Evolutionary conservation across 2,113 vertebrate species (phyloP), one percentile per base, ranked within the genome.

Genomic region (Neogale vison): DNA sequence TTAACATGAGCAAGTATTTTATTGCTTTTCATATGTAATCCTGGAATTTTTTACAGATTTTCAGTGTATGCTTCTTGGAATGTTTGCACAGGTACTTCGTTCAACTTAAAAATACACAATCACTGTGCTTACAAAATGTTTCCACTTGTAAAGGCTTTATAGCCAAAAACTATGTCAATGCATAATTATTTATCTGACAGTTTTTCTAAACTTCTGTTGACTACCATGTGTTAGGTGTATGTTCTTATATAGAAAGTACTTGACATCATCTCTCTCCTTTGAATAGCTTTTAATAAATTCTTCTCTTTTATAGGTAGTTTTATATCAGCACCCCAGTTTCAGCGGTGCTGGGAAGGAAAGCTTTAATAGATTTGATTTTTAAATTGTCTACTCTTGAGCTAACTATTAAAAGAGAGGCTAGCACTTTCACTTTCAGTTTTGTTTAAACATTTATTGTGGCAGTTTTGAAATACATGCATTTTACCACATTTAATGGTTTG

Each of bases 51-150:
- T 76, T 8, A 76, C 18, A 86, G 31, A 92, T 50, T 96, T 93
- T 95, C 26, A 81, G 34, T 76, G 84, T 90, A 42, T 80, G n/a
- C 95, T 61, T 94, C 42, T 93, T 96, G 20, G 21, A 65, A 88
- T 85, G 21, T 39, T 71, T 92, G 3, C 42, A 90, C 20, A 90
- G 50, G 36, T 90, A 76, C 29, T 65, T 82, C 1, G 6, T 90
- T 94, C 52, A 79, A 14, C 59, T 71, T 93, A 86, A 77, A 90
- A 92, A 81, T 45, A 84, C 18, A 50, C 23, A 69, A 95, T 80
- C 10, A 77, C 69, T 82, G 29, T 79, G 17, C 39, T 94, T 17
- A 90, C 18, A 76, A 29, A 92, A 39, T 83, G 57, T 88, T 91
- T n/a, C 23, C 29, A 8, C 21, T 83, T 92, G 34, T 45, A 90